Evolutionary conservation across 2,113 vertebrate species (phyloP).

Genomic region (Taxidea taxus): DNA sequence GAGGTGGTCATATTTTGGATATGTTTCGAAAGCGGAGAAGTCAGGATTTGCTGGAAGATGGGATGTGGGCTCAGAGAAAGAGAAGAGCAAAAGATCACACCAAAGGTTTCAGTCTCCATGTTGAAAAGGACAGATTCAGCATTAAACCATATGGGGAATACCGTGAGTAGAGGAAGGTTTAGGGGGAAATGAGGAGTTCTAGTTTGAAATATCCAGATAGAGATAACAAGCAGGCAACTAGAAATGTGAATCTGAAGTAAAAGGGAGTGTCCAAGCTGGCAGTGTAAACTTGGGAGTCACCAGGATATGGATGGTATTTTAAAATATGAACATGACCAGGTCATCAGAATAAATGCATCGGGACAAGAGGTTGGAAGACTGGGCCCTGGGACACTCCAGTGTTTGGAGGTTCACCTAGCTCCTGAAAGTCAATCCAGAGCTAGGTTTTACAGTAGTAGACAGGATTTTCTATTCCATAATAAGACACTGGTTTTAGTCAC

Average conservation of each 20-base stretch:
- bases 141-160: neutral
- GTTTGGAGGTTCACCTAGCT: neutral
- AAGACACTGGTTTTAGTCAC: neutral
- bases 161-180: neutral
- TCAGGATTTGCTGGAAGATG: neutral
- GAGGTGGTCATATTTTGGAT: neutral
- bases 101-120: neutral
- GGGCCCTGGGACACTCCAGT: neutral
- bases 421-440: neutral
- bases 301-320: neutral
- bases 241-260: neutral
- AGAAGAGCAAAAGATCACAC: neutral
- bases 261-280: neutral
- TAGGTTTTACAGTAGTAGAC: neutral
- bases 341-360: neutral
- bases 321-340: neutral
- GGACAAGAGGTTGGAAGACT: neutral
- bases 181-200: neutral
- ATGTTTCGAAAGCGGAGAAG: neutral
- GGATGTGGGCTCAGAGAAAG: neutral
- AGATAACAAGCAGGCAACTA: neutral
- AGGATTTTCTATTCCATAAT: neutral
- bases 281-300: neutral
- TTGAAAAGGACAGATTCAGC: neutral
- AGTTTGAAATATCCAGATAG: neutral